Evolutionary conservation across 2,797 vertebrate genomes (phyloP).

Genomic region (Phyllotis vaccarum): DNA sequence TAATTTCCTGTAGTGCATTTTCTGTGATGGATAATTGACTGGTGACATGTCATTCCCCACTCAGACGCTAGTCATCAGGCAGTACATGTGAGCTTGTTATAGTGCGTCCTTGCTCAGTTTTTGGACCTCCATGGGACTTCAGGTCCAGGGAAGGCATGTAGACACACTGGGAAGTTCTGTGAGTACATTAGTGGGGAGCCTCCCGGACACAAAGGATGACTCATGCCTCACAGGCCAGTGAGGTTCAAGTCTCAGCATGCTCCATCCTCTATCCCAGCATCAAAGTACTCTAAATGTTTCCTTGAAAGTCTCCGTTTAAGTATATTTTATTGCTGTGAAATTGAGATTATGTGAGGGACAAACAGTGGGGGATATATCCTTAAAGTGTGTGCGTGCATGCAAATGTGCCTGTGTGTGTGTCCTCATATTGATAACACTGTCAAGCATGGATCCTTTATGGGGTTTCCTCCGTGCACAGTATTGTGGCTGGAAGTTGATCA

Average conservation of each 20-base stretch:
- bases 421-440: not conserved
- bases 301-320: not conserved
- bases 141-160: not conserved
- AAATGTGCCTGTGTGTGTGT: not conserved
- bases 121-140: fast-evolving
- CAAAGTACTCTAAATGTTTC: not conserved
- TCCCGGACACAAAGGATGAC: fast-evolving
- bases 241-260: fast-evolving
- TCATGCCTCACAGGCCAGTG: fast-evolving
- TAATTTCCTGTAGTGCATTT: not conserved
- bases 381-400: not conserved
- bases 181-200: fast-evolving
- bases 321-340: not conserved
- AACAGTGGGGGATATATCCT: not conserved
- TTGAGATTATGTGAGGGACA: not conserved
- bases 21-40: not conserved
- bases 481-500: not conserved
- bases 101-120: not conserved
- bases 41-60: fast-evolving
- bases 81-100: fast-evolving
- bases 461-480: too few species aligned
- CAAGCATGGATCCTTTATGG: not conserved
- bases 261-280: fast-evolving
- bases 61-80: not conserved
- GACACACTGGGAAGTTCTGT: fast-evolving